Evolutionary conservation across 2,888 invertebrate genomes (phyloP).

Genomic region (Eupeodes latifasciatus): DNA sequence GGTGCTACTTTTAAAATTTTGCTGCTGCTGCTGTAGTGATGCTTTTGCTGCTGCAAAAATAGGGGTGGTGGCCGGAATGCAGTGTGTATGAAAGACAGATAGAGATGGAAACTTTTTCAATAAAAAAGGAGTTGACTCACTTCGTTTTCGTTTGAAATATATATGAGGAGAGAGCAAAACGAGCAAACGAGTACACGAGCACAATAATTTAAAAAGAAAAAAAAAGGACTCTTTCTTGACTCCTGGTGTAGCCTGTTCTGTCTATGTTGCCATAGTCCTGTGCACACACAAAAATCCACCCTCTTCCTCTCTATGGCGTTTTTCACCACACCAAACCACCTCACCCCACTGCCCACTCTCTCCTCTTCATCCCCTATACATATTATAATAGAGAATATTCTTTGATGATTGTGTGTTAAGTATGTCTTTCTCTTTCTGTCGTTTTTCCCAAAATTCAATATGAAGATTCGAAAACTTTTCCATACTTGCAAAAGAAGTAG

Average conservation of each 20-base stretch:
- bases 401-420: conserved; percentile 50
- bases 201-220: neutral
- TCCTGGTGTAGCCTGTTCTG: conserved; percentile 39
- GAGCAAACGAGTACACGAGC: neutral
- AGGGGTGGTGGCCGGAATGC: conserved; percentile 75
- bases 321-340: neutral
- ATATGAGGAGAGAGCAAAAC: conserved; percentile 33
- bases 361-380: too few species aligned
- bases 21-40: conserved; percentile 16
- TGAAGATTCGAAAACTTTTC: conserved; percentile 63
- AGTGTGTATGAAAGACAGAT: conserved; percentile 63
- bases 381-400: conserved; percentile 38
- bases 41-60: conserved; percentile 65
- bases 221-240: conserved; percentile 5
- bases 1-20: neutral
- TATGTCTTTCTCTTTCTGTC: conserved; percentile 45
- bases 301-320: conserved; percentile 8
- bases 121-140: conserved; percentile 72
- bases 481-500: conserved; percentile 38
- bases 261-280: conserved; percentile 75
- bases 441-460: conserved; percentile 37
- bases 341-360: neutral
- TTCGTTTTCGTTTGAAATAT: conserved; percentile 72
- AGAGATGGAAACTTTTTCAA: conserved; percentile 71
- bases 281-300: conserved; percentile 61